Evolutionary conservation across 2,797 vertebrate genomes (phyloP).

Genomic region (Gadopsis marmoratus): DNA sequence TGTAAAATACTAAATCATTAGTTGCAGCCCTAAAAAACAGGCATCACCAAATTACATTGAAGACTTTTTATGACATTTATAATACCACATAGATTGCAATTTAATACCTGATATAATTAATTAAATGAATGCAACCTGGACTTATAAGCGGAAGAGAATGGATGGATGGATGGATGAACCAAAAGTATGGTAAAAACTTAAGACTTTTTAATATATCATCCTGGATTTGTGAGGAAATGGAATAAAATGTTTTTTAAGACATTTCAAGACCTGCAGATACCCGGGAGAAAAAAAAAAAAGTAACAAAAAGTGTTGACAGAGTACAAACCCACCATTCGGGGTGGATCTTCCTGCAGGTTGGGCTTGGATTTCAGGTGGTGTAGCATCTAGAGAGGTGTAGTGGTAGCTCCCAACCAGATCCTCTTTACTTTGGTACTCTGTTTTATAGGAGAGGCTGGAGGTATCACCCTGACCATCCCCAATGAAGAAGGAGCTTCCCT

Average conservation of each 20-base stretch:
- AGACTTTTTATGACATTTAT: background rate
- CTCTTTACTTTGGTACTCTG: constrained; percentile 67
- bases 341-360: constrained; percentile 41
- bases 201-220: background rate
- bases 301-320: background rate
- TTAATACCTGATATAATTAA: background rate
- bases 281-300: no score
- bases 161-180: background rate
- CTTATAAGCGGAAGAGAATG: background rate
- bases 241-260: background rate
- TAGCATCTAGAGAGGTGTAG: constrained; percentile 39
- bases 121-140: background rate
- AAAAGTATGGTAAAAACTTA: background rate
- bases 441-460: constrained; percentile 59
- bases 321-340: constrained; percentile 59
- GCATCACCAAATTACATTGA: background rate
- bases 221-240: background rate
- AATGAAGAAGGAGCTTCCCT: constrained; percentile 73
- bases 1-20: background rate
- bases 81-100: background rate
- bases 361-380: constrained; percentile 27
- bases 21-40: background rate
- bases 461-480: constrained; percentile 46
- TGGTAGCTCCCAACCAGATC: constrained; percentile 79
- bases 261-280: background rate